A percentile compares a stretch with the other conserved stretches of the same genome.
Evolutionary conservation across 2,888 invertebrate species (phyloP).

Genomic region (Iphiclides podalirius): DNA sequence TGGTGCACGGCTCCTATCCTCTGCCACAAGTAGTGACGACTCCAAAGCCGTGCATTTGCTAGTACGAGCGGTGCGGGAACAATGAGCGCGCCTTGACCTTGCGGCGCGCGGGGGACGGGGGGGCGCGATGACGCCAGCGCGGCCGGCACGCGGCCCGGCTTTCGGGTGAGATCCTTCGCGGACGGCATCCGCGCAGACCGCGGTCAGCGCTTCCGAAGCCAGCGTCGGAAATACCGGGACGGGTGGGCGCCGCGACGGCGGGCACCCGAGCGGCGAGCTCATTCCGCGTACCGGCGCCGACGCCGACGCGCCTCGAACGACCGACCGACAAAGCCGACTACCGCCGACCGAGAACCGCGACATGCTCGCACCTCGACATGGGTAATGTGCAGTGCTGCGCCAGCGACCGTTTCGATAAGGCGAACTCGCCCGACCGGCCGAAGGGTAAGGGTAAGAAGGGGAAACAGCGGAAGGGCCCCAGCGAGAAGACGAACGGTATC

Average conservation of each 20-base stretch:
- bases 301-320: constrained; percentile 78
- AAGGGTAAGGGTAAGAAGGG: constrained; percentile 46
- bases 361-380: constrained; percentile 74
- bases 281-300: constrained; percentile 77
- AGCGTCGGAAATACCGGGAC: constrained; percentile 69
- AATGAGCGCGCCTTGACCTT: constrained; percentile 77
- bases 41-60: background rate
- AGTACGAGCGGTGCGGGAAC: constrained; percentile 53
- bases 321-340: constrained; percentile 73
- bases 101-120: constrained; percentile 67
- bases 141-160: constrained; percentile 69
- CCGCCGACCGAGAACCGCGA: constrained; percentile 68
- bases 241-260: constrained; percentile 65
- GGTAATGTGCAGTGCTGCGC: constrained; percentile 80
- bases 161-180: constrained; percentile 79
- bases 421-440: constrained; percentile 59
- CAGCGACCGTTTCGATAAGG: constrained; percentile 67
- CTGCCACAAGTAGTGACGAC: too few species aligned
- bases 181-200: constrained; percentile 77
- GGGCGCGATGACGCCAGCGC: constrained; percentile 74
- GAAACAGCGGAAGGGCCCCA: constrained; percentile 35
- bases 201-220: constrained; percentile 68
- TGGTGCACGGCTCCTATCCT: constrained; percentile 31
- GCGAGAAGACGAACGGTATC: constrained; percentile 62
- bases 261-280: constrained; percentile 56